phyloP scores from a whole-genome alignment of 2,888 invertebrate species.

The Drosophila siamana region DNA sequence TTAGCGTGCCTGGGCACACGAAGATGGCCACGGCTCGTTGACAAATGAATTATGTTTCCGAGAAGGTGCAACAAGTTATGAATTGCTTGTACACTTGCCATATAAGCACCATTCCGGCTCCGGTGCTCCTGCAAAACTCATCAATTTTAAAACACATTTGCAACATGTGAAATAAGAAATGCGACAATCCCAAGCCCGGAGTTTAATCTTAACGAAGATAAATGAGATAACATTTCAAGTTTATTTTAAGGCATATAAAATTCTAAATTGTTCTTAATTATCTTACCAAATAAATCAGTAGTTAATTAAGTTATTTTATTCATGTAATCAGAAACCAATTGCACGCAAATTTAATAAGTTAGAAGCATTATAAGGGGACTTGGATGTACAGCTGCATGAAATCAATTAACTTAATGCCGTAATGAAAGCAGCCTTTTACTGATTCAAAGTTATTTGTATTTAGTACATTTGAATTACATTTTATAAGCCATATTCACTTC shows the following conservation, averaged over 20 bases:
- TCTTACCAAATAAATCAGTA: too few relatives aligned
- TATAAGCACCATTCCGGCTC: slow-evolving; percentile 12
- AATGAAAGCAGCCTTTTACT: background rate
- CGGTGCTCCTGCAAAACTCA: background rate
- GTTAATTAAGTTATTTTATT: too few relatives aligned
- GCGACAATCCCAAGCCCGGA: background rate
- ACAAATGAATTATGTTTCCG: slow-evolving; percentile 69
- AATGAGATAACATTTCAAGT: background rate
- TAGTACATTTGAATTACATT: background rate
- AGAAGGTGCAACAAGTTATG: slow-evolving; percentile 71
- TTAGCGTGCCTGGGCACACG: slow-evolving; percentile 53
- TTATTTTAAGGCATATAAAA: background rate
- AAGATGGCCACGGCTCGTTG: slow-evolving; percentile 48
- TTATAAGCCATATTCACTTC: background rate
- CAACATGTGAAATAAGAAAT: background rate
- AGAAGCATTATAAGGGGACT: too few relatives aligned
- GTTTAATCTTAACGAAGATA: background rate
- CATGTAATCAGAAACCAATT: too few relatives aligned
- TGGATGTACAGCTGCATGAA: too few relatives aligned
- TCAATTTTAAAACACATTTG: slow-evolving; percentile 25
- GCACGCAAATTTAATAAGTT: too few relatives aligned
- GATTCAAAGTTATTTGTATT: background rate
- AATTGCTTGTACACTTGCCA: slow-evolving; percentile 24
- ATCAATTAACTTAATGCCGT: background rate
- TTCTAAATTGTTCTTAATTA: too few relatives aligned